These are phyloP conservation scores for Desoria tigrina DNA, from an alignment of 2,888 invertebrate genomes.

Conservation along the genomic window DNA sequence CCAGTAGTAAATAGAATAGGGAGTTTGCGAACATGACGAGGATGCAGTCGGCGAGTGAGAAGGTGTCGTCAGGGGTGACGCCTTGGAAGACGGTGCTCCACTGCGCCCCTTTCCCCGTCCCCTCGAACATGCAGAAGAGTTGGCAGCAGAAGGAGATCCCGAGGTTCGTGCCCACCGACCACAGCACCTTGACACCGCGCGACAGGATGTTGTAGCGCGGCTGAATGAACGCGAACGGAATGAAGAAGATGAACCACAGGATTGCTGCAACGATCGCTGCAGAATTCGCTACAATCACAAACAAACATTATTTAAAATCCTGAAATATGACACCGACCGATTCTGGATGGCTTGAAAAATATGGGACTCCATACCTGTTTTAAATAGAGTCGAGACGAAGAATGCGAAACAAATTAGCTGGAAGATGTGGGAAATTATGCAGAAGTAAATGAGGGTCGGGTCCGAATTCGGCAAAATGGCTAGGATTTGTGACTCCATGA, in stretches of 20 bases:
- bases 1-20: slow-evolving; percentile 60
- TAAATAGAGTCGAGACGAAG: slow-evolving; percentile 76
- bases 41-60: slow-evolving; percentile 34
- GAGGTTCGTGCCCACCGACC: slow-evolving; percentile 71
- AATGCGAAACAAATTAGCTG: slow-evolving; percentile 77
- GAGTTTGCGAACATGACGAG: slow-evolving; percentile 52
- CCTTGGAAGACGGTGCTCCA: slow-evolving; percentile 40
- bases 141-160: slow-evolving; percentile 78
- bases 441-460: slow-evolving; percentile 63
- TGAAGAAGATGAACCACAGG: slow-evolving; percentile 72
- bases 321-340: too few species aligned
- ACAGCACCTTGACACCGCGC: slow-evolving; percentile 53
- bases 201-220: slow-evolving; percentile 62
- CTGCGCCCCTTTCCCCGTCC: slow-evolving; percentile 36
- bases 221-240: slow-evolving; percentile 70
- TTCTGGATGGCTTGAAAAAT: too few species aligned
- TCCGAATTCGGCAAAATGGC: slow-evolving; percentile 4
- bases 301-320: too few species aligned
- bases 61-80: slow-evolving; percentile 45
- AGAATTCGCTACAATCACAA: slow-evolving; percentile 68
- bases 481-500: slow-evolving; percentile 3
- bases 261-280: slow-evolving; percentile 75
- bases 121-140: slow-evolving; percentile 64
- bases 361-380: slow-evolving; percentile 59
- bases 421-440: slow-evolving; percentile 70